phyloP scores from a whole-genome alignment of 2,888 invertebrate species.

The Platycheirus albimanus region DNA sequence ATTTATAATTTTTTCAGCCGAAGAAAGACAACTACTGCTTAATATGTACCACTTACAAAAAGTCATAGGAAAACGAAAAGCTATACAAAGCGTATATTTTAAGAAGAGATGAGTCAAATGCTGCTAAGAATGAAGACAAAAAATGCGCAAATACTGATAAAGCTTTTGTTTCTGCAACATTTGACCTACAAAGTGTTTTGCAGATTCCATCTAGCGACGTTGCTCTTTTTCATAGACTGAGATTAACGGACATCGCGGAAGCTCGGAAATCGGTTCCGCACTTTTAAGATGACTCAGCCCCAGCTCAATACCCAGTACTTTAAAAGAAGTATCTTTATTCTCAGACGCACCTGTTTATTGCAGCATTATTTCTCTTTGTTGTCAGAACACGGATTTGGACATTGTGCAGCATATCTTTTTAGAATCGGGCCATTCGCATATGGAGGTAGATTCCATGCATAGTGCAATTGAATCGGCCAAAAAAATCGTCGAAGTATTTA shows the following conservation, averaged over 20 bases:
- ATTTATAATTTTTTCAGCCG: slow-evolving; percentile 32
- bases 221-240: slow-evolving; percentile 73
- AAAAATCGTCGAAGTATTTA: slow-evolving; percentile 25
- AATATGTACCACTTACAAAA: slow-evolving; percentile 19
- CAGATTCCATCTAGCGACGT: slow-evolving; percentile 3
- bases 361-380: slow-evolving; percentile 6
- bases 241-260: slow-evolving; percentile 35
- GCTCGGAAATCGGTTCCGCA: slow-evolving; percentile 75
- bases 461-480: slow-evolving; percentile 26
- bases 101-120: slow-evolving; percentile 29
- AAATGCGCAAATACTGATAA: slow-evolving; percentile 6
- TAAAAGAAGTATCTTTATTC: slow-evolving; percentile 54
- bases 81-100: slow-evolving; percentile 12
- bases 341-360: slow-evolving; percentile 35
- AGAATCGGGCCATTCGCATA: slow-evolving; percentile 74
- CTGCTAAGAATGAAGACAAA: slow-evolving; percentile 28
- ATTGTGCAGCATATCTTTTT: slow-evolving; percentile 75
- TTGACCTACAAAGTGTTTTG: neutral
- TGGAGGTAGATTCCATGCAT: slow-evolving; percentile 26
- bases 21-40: slow-evolving; percentile 36
- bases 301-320: slow-evolving; percentile 42
- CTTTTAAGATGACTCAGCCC: slow-evolving; percentile 72
- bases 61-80: slow-evolving; percentile 27
- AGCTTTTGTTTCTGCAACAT: slow-evolving; percentile 10
- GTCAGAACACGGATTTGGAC: slow-evolving; percentile 66